Base-by-base conservation (phyloP, 2,113 vertebrate species). In the Halichoerus grypus region DNA sequence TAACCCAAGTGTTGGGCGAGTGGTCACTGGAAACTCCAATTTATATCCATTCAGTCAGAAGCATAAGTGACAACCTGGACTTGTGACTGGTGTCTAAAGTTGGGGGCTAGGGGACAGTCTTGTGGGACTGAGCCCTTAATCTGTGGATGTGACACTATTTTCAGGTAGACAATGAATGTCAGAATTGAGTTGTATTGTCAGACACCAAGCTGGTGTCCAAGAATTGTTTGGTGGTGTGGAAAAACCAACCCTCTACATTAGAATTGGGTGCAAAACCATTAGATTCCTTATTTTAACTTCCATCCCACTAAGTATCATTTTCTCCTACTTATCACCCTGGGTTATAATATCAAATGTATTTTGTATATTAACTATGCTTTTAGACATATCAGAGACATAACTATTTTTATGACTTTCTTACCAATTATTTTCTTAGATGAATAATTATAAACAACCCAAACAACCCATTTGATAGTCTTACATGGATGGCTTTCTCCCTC, bases 341-440 rank as follows among this genome's bases (percentile, higher is more conserved):
- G 8, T 71, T 82, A 65, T 79, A 87, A 92, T 33, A 39, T 81
- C 49, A 95, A 94, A 36, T n/a, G 11, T 9, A 76, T 91, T 67
- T 91, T 96, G 4, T 53, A 67, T 33, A 31, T n/a, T 91, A 86
- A 4, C 12, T 61, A 71, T 88, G 24, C 19, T 69, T 94, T 90
- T 63, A 95, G 51, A 95, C 7, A 59, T 39, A 87, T 26, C 51
- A 36, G 18, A 97, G 33, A 36, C n/a, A 81, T 39, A 88, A 71
- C 5, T 39, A 84, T 81, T 94, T 88, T 92, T 83, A 53, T 87
- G 46, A 67, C 19, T 92, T 97, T 91, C 74, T 65, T 77, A 84
- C 12, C 22, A 83, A 82, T 61, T 71, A 89, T 80, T 74, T 94
- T 81, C 26, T 46, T 91, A 94, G 21, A 61, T 90, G 31, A 94